Conservation (phyloP, 2,888 invertebrate species). For the Frankliniella intonsa region DNA sequence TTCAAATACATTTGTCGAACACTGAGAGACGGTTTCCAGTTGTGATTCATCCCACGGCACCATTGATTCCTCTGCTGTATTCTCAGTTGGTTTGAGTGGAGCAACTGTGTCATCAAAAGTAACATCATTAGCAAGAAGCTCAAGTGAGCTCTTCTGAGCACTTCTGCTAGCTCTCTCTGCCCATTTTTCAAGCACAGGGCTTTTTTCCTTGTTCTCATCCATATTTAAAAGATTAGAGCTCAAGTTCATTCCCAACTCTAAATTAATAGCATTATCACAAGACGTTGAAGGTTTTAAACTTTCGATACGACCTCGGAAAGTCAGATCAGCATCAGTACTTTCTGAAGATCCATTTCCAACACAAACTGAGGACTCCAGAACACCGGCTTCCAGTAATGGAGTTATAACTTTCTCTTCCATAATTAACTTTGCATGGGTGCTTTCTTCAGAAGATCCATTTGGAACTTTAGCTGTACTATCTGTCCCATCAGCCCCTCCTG, state of each 20-base stretch:
- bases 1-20: neutral
- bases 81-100: neutral
- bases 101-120: neutral
- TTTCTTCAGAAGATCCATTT: neutral
- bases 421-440: neutral
- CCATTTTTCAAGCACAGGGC: conserved; percentile 11
- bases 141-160: neutral
- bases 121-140: neutral
- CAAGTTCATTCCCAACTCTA: neutral
- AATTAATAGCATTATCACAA: neutral
- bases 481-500: neutral
- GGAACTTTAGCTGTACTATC: neutral
- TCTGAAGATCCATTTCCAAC: neutral
- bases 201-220: conserved; percentile 15
- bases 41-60: neutral
- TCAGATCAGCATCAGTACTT: neutral
- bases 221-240: neutral
- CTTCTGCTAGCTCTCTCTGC: conserved; percentile 15
- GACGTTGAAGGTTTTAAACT: neutral
- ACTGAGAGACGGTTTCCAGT: neutral
- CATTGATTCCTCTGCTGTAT: neutral
- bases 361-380: neutral
- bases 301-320: neutral
- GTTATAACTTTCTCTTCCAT: conserved; percentile 6
- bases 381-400: neutral